Evolutionary conservation across 1,140 invertebrate genomes (phyloP).

Genomic region (Cotesia chilonis): DNA sequence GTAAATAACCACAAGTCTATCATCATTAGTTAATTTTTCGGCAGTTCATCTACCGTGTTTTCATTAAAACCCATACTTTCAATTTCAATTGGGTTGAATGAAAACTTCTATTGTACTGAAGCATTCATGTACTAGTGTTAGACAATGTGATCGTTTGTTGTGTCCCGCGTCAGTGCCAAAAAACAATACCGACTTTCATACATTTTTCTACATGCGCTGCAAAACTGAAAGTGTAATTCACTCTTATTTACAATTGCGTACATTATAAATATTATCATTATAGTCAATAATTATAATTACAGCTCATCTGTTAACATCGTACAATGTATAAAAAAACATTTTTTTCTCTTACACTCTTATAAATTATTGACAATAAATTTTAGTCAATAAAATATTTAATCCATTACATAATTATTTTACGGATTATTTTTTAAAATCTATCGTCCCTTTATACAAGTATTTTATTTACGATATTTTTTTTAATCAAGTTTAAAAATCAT

Average conservation of each 20-base stretch:
- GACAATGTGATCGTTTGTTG: conserved; percentile 20
- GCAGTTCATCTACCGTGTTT: conserved; percentile 19
- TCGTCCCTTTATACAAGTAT: no score
- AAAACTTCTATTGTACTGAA: conserved; percentile 32
- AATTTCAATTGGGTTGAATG: conserved; percentile 31
- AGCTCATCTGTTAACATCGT: background rate
- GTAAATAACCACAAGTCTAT: conserved; percentile 20
- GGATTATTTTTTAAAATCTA: no score
- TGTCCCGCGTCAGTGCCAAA: background rate
- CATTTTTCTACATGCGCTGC: conserved; percentile 16
- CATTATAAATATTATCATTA: background rate
- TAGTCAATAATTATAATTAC: conserved; percentile 7
- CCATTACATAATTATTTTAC: no score
- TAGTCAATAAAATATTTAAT: no score
- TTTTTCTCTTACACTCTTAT: background rate
- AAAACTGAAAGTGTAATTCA: conserved; percentile 53
- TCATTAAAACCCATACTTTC: conserved; percentile 36
- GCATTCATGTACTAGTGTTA: conserved; percentile 9
- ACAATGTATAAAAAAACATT: background rate
- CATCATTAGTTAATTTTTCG: conserved; percentile 31
- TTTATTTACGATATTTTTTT: no score
- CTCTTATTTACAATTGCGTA: conserved; percentile 52
- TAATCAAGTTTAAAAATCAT: no score
- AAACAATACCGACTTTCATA: conserved; percentile 1
- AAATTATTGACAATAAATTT: no score